phyloP scores from a whole-genome alignment of 2,888 invertebrate genomes.

The Yponomeuta plumbellus region DNA sequence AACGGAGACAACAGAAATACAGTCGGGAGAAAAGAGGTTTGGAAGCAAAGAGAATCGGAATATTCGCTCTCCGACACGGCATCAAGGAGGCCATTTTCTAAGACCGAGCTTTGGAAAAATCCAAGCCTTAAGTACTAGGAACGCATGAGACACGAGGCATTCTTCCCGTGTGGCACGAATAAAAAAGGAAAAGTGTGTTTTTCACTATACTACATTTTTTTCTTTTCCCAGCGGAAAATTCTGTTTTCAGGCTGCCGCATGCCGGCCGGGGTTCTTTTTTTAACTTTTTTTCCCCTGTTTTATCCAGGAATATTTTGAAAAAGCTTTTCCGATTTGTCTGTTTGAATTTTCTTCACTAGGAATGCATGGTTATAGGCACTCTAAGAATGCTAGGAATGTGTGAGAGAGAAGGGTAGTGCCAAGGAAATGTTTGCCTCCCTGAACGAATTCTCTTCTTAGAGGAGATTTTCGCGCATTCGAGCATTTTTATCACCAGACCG shows the following conservation, averaged over 20 bases:
- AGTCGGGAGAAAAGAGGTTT: slow-evolving; percentile 16
- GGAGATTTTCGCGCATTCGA: slow-evolving; percentile 74
- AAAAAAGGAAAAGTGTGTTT: slow-evolving; percentile 27
- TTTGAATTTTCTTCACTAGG: slow-evolving; percentile 71
- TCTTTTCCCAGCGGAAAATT: slow-evolving; percentile 16
- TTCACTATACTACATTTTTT: background rate
- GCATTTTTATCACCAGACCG: slow-evolving; percentile 65
- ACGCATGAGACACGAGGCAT: slow-evolving; percentile 27
- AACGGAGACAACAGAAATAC: background rate
- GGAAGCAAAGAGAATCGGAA: slow-evolving; percentile 15
- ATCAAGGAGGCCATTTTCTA: slow-evolving; percentile 21
- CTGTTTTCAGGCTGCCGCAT: background rate
- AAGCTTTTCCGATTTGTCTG: slow-evolving; percentile 62
- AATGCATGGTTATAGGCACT: slow-evolving; percentile 41
- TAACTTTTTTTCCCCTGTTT: slow-evolving; percentile 48
- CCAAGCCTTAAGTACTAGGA: slow-evolving; percentile 46
- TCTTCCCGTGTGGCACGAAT: slow-evolving; percentile 19
- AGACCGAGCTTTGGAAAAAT: slow-evolving; percentile 48
- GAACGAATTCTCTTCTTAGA: slow-evolving; percentile 44
- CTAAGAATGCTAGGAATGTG: slow-evolving; percentile 51
- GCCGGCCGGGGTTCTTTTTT: slow-evolving; percentile 29
- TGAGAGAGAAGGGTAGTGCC: slow-evolving; percentile 29
- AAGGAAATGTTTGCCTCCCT: slow-evolving; percentile 29
- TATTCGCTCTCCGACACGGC: slow-evolving; percentile 15
- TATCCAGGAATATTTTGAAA: slow-evolving; percentile 53